Percentiles rank a stretch among this genome's conserved stretches.
Conservation (phyloP, 2,888 invertebrate species). For the Tinea trinotella region DNA sequence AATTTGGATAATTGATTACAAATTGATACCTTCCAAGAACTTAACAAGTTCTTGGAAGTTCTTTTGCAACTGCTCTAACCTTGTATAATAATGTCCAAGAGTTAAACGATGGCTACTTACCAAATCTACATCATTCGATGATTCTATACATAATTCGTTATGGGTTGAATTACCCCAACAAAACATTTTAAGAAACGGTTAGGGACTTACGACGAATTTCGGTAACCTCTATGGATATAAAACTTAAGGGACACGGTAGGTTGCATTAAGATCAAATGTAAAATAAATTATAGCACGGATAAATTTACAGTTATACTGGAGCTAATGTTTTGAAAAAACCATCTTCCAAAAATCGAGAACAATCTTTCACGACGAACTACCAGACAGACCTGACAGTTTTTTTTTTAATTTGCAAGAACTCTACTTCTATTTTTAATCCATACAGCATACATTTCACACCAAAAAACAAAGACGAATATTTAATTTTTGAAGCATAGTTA, state of each 20-base stretch:
- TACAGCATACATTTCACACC: too few species aligned
- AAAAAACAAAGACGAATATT: too few species aligned
- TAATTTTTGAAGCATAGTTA: too few species aligned
- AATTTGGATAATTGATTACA: too few species aligned
- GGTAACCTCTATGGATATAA: not conserved
- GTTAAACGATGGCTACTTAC: too few species aligned
- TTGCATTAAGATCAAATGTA: not conserved
- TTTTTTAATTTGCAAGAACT: not conserved
- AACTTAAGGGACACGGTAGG: too few species aligned
- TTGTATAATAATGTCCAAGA: too few species aligned
- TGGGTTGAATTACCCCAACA: constrained; percentile 68
- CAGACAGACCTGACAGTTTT: not conserved
- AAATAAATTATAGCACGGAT: not conserved
- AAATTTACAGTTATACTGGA: not conserved
- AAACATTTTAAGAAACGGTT: constrained; percentile 47
- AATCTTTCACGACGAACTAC: not conserved
- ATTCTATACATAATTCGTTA: constrained; percentile 61
- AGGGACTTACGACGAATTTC: not conserved
- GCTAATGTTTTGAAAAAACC: not conserved
- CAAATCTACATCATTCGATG: constrained; percentile 46
- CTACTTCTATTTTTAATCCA: too few species aligned
- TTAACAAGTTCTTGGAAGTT: too few species aligned
- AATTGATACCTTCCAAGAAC: too few species aligned
- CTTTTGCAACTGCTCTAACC: too few species aligned
- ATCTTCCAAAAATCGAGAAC: constrained; percentile 3